Conservation (phyloP, 2,888 invertebrate genomes). For the Coleophora flavipennella region DNA sequence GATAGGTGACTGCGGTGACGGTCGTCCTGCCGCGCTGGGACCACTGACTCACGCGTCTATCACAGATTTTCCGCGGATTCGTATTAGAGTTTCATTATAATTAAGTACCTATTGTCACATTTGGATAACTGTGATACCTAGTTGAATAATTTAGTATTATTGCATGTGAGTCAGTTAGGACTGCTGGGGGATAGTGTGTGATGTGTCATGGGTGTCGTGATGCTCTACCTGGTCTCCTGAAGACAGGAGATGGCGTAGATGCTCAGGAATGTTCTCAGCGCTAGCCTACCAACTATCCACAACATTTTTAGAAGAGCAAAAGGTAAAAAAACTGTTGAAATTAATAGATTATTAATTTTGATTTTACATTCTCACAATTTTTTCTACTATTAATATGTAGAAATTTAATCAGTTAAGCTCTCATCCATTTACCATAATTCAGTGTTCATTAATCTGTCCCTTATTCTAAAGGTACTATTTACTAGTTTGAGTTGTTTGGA, state of each 20-base stretch:
- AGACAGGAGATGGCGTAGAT: constrained; percentile 31
- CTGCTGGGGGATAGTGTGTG: background rate
- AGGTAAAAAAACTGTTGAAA: constrained; percentile 29
- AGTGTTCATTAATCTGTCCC: too few relatives aligned
- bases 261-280: constrained; percentile 53
- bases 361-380: too few relatives aligned
- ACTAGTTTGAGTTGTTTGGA: too few relatives aligned
- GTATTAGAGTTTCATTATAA: constrained; percentile 13
- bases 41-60: constrained; percentile 33
- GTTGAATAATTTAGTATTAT: background rate
- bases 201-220: constrained; percentile 33
- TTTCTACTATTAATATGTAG: too few relatives aligned
- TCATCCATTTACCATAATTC: too few relatives aligned
- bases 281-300: constrained; percentile 59
- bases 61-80: constrained; percentile 36
- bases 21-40: constrained; percentile 19
- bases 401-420: too few relatives aligned
- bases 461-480: too few relatives aligned
- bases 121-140: background rate
- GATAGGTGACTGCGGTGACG: constrained; percentile 21
- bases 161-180: background rate
- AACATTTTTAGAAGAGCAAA: constrained; percentile 55
- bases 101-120: constrained; percentile 1
- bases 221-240: constrained; percentile 30
- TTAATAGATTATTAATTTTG: background rate